Evolutionary conservation across 2,113 vertebrate genomes (phyloP), one percentile per base, ranked within the genome.

Genomic region (Argyrosomus japonicus): DNA sequence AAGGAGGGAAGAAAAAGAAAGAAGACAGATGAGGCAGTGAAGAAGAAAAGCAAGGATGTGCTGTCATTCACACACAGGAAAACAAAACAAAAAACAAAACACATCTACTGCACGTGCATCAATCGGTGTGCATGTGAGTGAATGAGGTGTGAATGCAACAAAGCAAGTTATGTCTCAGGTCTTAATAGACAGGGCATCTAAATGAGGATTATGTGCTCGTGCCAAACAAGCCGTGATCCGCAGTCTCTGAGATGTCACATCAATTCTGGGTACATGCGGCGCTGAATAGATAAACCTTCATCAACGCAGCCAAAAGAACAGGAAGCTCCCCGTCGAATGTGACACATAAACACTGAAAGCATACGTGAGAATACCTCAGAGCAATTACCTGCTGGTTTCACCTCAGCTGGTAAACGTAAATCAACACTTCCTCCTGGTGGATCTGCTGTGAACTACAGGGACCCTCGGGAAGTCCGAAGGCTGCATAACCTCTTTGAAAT

Each of bases 371-470:
- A 85, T 75, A 84, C 29, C 83, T 87, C 69, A 75, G 67, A 80
- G 73, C 56, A 84, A 88, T 88, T 81, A 92, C 72, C 84, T 81
- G 81, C 84, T 19, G 84, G 17, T 40, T 61, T 74, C 67, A 67
- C 80, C 25, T 84, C n/a, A 14, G 43, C 74, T 21, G 51, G 5
- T 9, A 69, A 79, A 69, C 27, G 3, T 86, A 88, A 90, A 89
- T 27, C 93, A 94, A 94, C 92, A 94, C 74, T 84, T 83, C 93
- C 94, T 91, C 92, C 93, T 91, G 75, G 87, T 93, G 94, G 94
- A 75, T 4, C 25, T 21, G 43, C 5, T 5, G 71, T 54, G 87
- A 91, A 95, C 86, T 93, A 68, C 83, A 91, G 51, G 61, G 62
- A 13, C 13, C 57, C 58, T 2, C 9, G 7, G 75, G 64, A 53